Evolutionary conservation across 2,797 vertebrate genomes (phyloP).

Genomic region (Scomberomorus guttatus): DNA sequence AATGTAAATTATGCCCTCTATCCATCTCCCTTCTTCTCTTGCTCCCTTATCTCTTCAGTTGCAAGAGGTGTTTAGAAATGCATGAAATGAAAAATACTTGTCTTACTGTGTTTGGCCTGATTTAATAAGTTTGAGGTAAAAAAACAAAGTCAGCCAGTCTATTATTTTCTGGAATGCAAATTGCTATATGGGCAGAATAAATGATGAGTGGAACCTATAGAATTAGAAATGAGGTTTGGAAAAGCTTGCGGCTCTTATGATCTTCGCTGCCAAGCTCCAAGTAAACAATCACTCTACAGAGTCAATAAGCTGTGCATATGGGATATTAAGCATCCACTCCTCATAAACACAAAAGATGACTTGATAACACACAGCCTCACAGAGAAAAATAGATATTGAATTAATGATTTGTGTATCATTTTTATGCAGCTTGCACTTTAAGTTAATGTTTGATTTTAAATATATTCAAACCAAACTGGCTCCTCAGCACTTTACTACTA

Average conservation of each 20-base stretch:
- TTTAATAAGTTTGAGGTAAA: constrained; percentile 38
- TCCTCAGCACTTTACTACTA: not conserved
- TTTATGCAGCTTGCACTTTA: not conserved
- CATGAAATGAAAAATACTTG: constrained; percentile 12
- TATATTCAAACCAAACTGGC: not conserved
- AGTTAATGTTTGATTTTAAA: constrained; percentile 1
- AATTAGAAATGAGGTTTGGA: constrained; percentile 32
- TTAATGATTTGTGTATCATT: not conserved
- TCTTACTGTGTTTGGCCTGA: not conserved
- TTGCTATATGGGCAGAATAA: constrained; percentile 44
- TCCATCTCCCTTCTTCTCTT: not conserved
- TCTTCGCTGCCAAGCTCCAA: constrained; percentile 4
- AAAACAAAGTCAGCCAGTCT: constrained; percentile 4
- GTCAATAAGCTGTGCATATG: constrained; percentile 34
- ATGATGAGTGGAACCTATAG: constrained; percentile 39
- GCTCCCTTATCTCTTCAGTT: constrained; percentile 5
- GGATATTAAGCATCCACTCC: constrained; percentile 1
- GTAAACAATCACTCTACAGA: constrained; percentile 32
- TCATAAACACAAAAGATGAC: constrained; percentile 26
- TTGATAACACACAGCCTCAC: constrained; percentile 5
- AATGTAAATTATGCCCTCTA: constrained; percentile 7
- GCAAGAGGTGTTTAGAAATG: constrained; percentile 19
- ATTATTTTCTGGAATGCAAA: constrained; percentile 44
- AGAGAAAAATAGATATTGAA: constrained; percentile 10
- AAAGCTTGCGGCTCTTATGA: constrained; percentile 33